Base-by-base conservation (phyloP, 2,888 invertebrate species). In the Acrobasis suavella region DNA sequence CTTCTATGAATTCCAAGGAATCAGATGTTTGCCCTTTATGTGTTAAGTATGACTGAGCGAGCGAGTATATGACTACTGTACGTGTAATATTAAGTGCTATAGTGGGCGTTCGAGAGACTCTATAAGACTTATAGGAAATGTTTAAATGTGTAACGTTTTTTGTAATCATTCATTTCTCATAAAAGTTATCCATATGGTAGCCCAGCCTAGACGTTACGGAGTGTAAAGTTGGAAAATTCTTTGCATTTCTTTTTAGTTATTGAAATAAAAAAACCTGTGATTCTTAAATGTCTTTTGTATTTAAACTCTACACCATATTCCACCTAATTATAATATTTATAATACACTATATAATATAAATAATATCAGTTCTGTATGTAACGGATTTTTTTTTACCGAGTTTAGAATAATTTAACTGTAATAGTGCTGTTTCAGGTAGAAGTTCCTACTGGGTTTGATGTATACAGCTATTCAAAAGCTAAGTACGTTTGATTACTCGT, bases 71-170 rank as follows among this genome's bases (percentile, higher is more conserved):
- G 75, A 72, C 75, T 78, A 75, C 76, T 76, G 80, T 81, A 82
- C 79, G 82, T 83, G 84, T 85, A 82, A 79, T 72, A 80, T 85
- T 89, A 90, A 90, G 90, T 91, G 90, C 85, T 89, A 87, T 81
- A 81, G 82, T 76, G 87, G 89, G 85, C 86, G 87, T 82, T 77
- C 79, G 82, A 88, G 85, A 89, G 87, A 91, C 88, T 85, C 77
- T 85, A 91, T 85, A 91, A 92, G 91, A 92, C 92, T 92, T 91
- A 91, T 90, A 91, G 89, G 83, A 88, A 89, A 89, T 89, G 87
- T 89, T 88, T 89, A 89, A 78, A 86, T 86, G 85, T 89, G 87
- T 91, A 91, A 91, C 84, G 84, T 88, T 90, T 89, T 91, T 91
- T 91, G 89, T 91, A 91, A 90, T 89, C 89, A 87, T 86, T 89